These are phyloP conservation scores for Saccostrea glomerata DNA, from an alignment of 1,140 invertebrate genomes.

Conservation along the genomic window DNA sequence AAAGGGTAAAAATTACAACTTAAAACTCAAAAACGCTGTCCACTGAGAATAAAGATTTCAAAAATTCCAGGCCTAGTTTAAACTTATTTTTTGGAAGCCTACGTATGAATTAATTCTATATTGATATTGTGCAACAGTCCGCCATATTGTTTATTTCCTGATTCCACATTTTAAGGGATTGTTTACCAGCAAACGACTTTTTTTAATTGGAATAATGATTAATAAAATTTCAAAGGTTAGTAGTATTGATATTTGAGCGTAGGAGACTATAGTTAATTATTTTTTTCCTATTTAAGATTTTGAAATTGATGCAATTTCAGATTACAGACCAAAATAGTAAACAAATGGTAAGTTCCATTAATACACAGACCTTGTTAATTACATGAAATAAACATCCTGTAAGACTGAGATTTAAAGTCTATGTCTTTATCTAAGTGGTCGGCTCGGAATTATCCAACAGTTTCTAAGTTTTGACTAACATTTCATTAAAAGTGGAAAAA, in stretches of 20 bases:
- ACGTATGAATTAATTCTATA: background rate
- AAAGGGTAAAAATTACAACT: background rate
- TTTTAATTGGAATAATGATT: background rate
- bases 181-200: background rate
- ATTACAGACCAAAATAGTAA: background rate
- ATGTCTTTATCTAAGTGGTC: slow-evolving; percentile 25
- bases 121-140: background rate
- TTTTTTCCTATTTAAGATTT: background rate
- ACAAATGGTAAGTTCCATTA: slow-evolving; percentile 4
- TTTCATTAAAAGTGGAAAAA: slow-evolving; percentile 37
- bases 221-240: slow-evolving; percentile 1
- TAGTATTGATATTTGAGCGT: background rate
- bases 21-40: background rate
- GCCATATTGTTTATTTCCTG: background rate
- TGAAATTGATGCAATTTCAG: slow-evolving; percentile 17
- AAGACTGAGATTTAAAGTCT: background rate
- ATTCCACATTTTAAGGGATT: background rate
- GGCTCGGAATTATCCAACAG: slow-evolving; percentile 2
- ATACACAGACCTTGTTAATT: slow-evolving; percentile 15
- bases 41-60: background rate
- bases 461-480: slow-evolving; percentile 38
- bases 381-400: slow-evolving; percentile 34
- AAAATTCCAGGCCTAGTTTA: background rate
- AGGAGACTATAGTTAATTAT: background rate
- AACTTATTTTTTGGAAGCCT: slow-evolving; percentile 2